Evolutionary conservation across 2,113 vertebrate species (phyloP), one percentile per base, ranked within the genome.

Genomic region (human (Homo sapiens)): DNA sequence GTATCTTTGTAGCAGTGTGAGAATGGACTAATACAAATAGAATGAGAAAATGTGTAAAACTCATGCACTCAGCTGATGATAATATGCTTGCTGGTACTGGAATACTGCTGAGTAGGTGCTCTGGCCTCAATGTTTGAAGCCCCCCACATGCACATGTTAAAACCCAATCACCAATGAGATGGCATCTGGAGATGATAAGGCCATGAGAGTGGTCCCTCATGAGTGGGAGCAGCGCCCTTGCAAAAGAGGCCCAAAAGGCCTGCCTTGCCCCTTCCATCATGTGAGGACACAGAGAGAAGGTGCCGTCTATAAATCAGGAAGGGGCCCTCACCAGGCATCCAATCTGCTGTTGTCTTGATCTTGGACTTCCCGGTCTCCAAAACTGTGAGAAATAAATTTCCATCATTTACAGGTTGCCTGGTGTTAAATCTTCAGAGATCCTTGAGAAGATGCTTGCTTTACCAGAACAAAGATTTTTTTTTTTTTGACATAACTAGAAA

Each of bases 401-500:
- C 64, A 32, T 3, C n/a, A 16, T 5, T 52, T 72, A 27, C 55
- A 12, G 16, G 17, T 23, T 87, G 25, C 59, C 20, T 85, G 8
- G 59, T 78, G 12, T 75, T 59, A 59, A 83, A 93, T 17, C 17
- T 17, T 52, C 68, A 43, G 27, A 25, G 35, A 12, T 4, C 14
- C 59, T 55, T 55, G n/a, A 38, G 45, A 72, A 32, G n/a, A 70
- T 18, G 3, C 25, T 43, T 4, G 57, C 32, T 68, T 70, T 5
- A 48, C 22, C n/a, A 16, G 66, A 40, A 2, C 40, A 55, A 61
- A 32, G 52, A 27, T 72, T 85, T 95, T 48, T 95, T 95, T 48
- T 95, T 48, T 18, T 93, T 79, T 64, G 59, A 18, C 64, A 40
- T 43, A 82, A 61, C 12, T 80, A 64, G 57, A 82, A 94, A 79